Evolutionary conservation across 2,888 invertebrate genomes (phyloP).

Genomic region (Synergus gifuensis): DNA sequence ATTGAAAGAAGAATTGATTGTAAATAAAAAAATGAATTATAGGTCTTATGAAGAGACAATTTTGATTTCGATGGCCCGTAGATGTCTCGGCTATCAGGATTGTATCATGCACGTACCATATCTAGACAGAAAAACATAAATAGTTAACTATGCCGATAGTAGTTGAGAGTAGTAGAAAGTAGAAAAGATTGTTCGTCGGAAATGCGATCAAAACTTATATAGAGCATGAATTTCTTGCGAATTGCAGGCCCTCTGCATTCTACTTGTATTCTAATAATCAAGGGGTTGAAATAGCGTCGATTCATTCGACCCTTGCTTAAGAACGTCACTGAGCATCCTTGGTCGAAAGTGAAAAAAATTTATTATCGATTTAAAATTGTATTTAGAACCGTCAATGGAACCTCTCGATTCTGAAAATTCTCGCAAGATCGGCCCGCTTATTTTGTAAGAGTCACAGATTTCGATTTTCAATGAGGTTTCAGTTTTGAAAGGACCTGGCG

Average conservation of each 20-base stretch:
- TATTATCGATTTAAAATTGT: constrained; percentile 30
- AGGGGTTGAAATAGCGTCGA: constrained; percentile 65
- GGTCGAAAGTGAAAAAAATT: constrained; percentile 59
- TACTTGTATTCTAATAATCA: constrained; percentile 71
- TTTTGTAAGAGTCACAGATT: constrained; percentile 63
- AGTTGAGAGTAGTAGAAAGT: constrained; percentile 42
- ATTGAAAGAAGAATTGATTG: constrained; percentile 24
- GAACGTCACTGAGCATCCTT: constrained; percentile 74
- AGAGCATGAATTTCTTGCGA: constrained; percentile 56
- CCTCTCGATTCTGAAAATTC: constrained; percentile 46
- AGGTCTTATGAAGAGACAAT: neutral
- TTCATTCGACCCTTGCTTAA: constrained; percentile 66
- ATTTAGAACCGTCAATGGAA: neutral
- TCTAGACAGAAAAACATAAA: constrained; percentile 37
- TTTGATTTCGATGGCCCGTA: constrained; percentile 9
- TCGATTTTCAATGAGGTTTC: constrained; percentile 37
- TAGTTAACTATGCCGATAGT: constrained; percentile 52
- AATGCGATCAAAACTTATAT: constrained; percentile 22
- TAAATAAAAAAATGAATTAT: constrained; percentile 12
- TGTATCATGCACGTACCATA: constrained; percentile 34
- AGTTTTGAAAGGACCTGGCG: constrained; percentile 13
- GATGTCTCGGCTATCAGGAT: constrained; percentile 38
- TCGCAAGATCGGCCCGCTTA: constrained; percentile 56
- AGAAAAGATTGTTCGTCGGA: constrained; percentile 27
- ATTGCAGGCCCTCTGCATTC: constrained; percentile 63